These are phyloP conservation scores for Bombus ignitus DNA, from an alignment of 1,140 invertebrate genomes.

Conservation along the genomic window DNA sequence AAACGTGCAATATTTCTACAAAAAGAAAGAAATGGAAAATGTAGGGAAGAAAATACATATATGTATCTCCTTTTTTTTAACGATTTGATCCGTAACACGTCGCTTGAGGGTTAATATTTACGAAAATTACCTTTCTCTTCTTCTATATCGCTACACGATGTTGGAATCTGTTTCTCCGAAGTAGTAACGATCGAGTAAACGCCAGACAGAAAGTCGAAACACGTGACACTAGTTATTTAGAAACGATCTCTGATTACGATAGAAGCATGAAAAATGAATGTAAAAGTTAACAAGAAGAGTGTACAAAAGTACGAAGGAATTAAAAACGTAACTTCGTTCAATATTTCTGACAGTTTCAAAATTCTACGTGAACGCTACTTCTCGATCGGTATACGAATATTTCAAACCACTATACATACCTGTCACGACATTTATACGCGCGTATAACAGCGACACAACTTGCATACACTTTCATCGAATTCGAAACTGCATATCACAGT, in stretches of 20 bases:
- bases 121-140: not conserved
- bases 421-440: slow-evolving; percentile 44
- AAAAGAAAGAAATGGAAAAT: too few species aligned
- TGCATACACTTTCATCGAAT: slow-evolving; percentile 5
- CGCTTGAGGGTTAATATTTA: not conserved
- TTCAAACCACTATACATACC: slow-evolving; percentile 27
- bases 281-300: not conserved
- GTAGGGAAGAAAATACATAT: too few species aligned
- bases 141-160: not conserved
- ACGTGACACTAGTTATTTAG: not conserved
- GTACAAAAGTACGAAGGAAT: not conserved
- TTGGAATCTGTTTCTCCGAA: not conserved
- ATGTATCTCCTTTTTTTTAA: too few species aligned
- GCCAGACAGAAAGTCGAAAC: slow-evolving; percentile 23
- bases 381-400: not conserved
- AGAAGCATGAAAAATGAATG: not conserved
- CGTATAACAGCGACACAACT: slow-evolving; percentile 10
- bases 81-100: too few species aligned
- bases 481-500: slow-evolving; percentile 23
- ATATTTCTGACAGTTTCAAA: slow-evolving; percentile 21
- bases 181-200: slow-evolving; percentile 27
- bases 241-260: not conserved
- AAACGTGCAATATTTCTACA: too few species aligned
- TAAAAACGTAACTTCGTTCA: slow-evolving; percentile 1
- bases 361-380: slow-evolving; percentile 7